Evolutionary conservation across 2,113 vertebrate species (phyloP).

Genomic region (Phaethornis superciliosus): DNA sequence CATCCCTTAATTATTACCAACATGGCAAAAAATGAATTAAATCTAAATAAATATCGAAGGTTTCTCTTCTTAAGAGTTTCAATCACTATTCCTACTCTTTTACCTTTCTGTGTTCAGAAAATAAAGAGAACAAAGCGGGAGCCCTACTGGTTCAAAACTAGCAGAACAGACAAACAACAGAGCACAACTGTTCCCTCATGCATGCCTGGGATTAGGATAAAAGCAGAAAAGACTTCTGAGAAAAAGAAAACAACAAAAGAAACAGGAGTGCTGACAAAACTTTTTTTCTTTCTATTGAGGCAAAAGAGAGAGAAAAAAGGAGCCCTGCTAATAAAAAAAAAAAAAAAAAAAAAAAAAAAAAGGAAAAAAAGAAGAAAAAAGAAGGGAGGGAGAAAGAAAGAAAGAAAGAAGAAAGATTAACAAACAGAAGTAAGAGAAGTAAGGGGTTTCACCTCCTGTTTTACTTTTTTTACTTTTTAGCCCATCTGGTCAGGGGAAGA

Average conservation of each 20-base stretch:
- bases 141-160: slow-evolving; percentile 96
- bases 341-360: slow-evolving; percentile 43
- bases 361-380: slow-evolving; percentile 58
- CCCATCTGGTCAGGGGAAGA: slow-evolving; percentile 51
- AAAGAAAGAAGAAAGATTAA: slow-evolving; percentile 89
- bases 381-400: slow-evolving; percentile 13
- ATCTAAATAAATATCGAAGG: slow-evolving; percentile 87
- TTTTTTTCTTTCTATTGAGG: slow-evolving; percentile 90
- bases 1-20: slow-evolving; percentile 73
- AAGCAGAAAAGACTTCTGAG: slow-evolving; percentile 94
- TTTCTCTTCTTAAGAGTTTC: slow-evolving; percentile 89
- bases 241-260: slow-evolving; percentile 96
- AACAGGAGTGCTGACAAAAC: slow-evolving; percentile 96
- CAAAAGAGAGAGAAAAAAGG: slow-evolving; percentile 83
- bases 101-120: slow-evolving; percentile 95
- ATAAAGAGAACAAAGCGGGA: slow-evolving; percentile 96
- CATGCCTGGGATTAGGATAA: slow-evolving; percentile 98
- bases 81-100: slow-evolving; percentile 89
- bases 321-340: slow-evolving; percentile 65
- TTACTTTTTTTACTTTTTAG: slow-evolving; percentile 72
- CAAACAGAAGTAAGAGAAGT: slow-evolving; percentile 87
- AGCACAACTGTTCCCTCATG: slow-evolving; percentile 98
- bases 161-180: slow-evolving; percentile 98
- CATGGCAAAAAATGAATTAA: slow-evolving; percentile 70
- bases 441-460: slow-evolving; percentile 80